Percentiles rank a stretch among this genome's conserved stretches.
phyloP scores from a whole-genome alignment of 2,797 vertebrate species.

The Lacerta viridis region DNA sequence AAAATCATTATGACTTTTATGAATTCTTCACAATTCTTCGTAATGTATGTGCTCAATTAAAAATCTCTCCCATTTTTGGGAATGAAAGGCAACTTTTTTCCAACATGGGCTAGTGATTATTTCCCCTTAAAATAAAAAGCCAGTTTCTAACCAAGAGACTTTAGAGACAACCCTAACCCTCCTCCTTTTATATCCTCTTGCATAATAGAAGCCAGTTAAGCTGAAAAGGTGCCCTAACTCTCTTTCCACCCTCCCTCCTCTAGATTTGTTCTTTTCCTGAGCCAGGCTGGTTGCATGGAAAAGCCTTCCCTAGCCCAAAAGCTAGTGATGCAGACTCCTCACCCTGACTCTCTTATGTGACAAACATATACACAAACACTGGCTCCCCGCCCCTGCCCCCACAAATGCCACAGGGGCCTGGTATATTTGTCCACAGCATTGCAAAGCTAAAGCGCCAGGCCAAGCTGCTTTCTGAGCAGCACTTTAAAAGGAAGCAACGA shows the following conservation, averaged over 20 bases:
- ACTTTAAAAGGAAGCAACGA: not conserved
- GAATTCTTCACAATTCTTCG: constrained; percentile 27
- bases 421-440: not conserved
- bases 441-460: not conserved
- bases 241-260: not conserved
- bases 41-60: constrained; percentile 16
- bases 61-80: not conserved
- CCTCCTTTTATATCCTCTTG: not conserved
- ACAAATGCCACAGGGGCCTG: not conserved
- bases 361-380: too few species aligned
- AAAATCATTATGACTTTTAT: constrained; percentile 40
- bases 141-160: not conserved
- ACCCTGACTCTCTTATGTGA: too few species aligned
- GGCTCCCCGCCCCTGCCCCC: not conserved
- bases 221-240: not conserved
- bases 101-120: not conserved
- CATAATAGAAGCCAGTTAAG: constrained; percentile 2
- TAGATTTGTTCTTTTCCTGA: not conserved
- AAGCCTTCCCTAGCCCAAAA: not conserved
- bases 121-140: not conserved
- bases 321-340: not conserved
- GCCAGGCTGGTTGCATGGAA: not conserved
- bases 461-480: not conserved
- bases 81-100: not conserved
- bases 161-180: not conserved